These are phyloP conservation scores for Antheraea yamamai DNA, from an alignment of 2,888 invertebrate genomes.

Conservation along the genomic window DNA sequence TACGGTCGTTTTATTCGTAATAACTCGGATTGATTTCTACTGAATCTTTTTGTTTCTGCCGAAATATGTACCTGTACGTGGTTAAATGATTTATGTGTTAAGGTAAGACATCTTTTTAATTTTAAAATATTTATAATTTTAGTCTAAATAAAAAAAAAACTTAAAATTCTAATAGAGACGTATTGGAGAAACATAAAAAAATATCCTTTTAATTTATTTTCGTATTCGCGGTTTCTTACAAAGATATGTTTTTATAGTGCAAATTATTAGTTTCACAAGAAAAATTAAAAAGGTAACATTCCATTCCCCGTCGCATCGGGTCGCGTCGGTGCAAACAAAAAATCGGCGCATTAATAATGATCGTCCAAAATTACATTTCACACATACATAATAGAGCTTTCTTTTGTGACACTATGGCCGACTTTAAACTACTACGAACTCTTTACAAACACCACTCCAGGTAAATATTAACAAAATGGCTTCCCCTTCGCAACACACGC, in stretches of 20 bases:
- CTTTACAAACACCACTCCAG: constrained; percentile 63
- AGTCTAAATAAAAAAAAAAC: neutral
- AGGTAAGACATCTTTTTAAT: neutral
- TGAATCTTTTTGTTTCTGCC: constrained; percentile 54
- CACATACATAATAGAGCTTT: constrained; percentile 59
- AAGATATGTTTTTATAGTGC: neutral
- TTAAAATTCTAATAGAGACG: neutral
- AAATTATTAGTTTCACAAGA: neutral
- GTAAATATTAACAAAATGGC: constrained; percentile 72
- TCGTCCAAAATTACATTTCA: constrained; percentile 69
- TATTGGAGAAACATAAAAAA: neutral
- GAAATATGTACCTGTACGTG: constrained; percentile 20
- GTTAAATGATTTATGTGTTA: neutral
- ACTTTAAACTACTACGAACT: constrained; percentile 65
- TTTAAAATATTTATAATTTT: neutral
- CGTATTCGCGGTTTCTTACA: neutral
- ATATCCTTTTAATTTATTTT: neutral
- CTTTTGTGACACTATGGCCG: constrained; percentile 70
- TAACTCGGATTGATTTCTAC: constrained; percentile 56
- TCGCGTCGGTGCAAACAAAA: constrained; percentile 54
- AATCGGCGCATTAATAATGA: constrained; percentile 55
- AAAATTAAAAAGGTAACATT: constrained; percentile 38
- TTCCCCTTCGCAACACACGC: constrained; percentile 43
- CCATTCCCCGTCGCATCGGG: constrained; percentile 53
- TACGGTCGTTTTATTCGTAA: constrained; percentile 57